Conservation (phyloP, 2,113 vertebrate species). For the Vireo altiloquus region DNA sequence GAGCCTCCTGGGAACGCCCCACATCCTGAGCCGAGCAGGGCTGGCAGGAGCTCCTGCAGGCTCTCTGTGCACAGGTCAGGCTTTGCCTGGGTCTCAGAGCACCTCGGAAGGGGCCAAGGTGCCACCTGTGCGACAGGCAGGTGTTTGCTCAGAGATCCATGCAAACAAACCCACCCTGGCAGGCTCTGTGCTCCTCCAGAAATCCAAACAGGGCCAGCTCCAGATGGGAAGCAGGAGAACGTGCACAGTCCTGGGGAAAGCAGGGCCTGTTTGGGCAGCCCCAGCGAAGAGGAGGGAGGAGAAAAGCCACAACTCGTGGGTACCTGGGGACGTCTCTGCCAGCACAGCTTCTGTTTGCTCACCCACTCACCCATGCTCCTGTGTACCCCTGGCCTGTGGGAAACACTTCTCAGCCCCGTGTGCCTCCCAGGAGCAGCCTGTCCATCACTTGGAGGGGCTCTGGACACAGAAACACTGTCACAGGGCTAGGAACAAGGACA, state of each 20-base stretch:
- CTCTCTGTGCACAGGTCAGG: not conserved
- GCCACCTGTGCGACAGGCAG: not conserved
- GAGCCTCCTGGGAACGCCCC: not conserved
- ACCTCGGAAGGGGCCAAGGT: not conserved
- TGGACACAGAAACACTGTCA: not conserved
- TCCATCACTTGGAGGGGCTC: not conserved
- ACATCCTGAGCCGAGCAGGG: not conserved
- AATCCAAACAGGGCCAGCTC: not conserved
- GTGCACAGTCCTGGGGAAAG: not conserved
- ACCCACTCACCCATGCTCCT: accelerated
- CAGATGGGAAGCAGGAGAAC: not conserved
- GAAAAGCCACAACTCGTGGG: not conserved
- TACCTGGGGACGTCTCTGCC: not conserved
- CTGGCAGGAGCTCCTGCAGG: not conserved
- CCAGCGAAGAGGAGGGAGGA: not conserved
- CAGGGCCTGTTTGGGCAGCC: not conserved
- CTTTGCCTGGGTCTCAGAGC: not conserved
- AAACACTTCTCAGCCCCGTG: not conserved
- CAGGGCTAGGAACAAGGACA: not conserved
- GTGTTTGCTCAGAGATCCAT: not conserved
- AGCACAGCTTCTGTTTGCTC: not conserved
- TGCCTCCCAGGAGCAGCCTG: not conserved
- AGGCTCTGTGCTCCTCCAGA: not conserved
- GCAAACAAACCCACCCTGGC: not conserved
- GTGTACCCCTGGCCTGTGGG: not conserved